Conservation (phyloP, 2,888 invertebrate genomes). For the Drosophila rellima region DNA sequence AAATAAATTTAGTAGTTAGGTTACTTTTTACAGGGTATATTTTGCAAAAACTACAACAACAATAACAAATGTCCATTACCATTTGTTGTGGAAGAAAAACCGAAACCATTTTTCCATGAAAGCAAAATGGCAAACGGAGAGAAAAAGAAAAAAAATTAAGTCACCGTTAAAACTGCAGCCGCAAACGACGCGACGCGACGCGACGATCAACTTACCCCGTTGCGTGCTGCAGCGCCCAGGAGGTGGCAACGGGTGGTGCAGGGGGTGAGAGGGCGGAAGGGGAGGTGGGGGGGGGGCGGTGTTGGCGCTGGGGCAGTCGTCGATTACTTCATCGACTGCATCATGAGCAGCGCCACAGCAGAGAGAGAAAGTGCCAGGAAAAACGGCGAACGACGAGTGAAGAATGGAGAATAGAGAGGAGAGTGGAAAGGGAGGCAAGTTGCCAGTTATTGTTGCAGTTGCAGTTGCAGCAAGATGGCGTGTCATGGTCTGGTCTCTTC, state of each 20-base stretch:
- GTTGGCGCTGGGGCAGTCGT: slow-evolving; percentile 35
- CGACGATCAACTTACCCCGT: slow-evolving; percentile 58
- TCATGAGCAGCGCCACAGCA: slow-evolving; percentile 9
- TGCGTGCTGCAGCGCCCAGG: slow-evolving; percentile 28
- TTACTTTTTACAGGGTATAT: slow-evolving; percentile 6
- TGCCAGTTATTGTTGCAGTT: slow-evolving; percentile 30
- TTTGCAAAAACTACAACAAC: slow-evolving; percentile 12
- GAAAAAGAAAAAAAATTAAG: slow-evolving; percentile 61
- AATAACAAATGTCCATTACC: slow-evolving; percentile 46
- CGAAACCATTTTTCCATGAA: slow-evolving; percentile 72
- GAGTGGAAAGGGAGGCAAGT: slow-evolving; percentile 4
- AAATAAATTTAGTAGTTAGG: neutral
- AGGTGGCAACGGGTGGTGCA: neutral
- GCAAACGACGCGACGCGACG: slow-evolving; percentile 37
- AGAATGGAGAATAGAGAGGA: neutral
- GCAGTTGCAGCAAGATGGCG: slow-evolving; percentile 69
- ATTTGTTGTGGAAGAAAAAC: slow-evolving; percentile 61
- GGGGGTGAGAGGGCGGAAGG: fast-evolving
- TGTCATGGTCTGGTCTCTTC: slow-evolving; percentile 56
- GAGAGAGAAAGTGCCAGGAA: slow-evolving; percentile 78
- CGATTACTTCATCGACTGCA: slow-evolving; percentile 72
- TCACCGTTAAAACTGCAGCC: slow-evolving; percentile 57
- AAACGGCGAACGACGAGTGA: slow-evolving; percentile 48
- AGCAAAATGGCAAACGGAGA: slow-evolving; percentile 47
- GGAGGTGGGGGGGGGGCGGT: neutral